Base-by-base conservation (phyloP, 2,113 vertebrate genomes). In the Miniopterus natalensis region DNA sequence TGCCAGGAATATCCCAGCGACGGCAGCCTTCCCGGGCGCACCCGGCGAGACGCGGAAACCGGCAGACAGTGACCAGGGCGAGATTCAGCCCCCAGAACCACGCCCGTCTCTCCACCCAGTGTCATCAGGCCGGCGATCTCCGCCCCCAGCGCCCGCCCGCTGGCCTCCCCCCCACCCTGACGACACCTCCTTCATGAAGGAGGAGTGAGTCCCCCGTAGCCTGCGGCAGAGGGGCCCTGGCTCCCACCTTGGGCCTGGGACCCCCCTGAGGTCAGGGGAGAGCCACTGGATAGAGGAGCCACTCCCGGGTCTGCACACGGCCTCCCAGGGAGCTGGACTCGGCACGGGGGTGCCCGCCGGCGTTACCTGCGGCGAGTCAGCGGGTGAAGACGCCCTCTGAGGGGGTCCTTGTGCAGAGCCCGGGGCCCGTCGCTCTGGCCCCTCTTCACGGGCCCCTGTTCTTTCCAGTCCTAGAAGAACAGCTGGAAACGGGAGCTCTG, bases 81-180 rank as follows among this genome's bases (percentile, higher is more conserved):
- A 8, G 42, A 77, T 40, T n/a, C 20, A 20, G 45, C 68, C 47
- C 45, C 17, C n/a, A 13, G 51, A 65, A 17, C 47, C 36, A 3
- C 0, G 10, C 21, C 1, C 40, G 36, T 29, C 29, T n/a, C 81
- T 83, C 49, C 9, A 3, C 7, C 18, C 29, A 2, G 5, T 27
- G 9, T 18, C 88, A 29, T 45, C 27, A 7, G 2, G 0, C 15
- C 0, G 17, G 4, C 27, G 13, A 9, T 2, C n/a, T 68, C 61
- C 9, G 13, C 31, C 23, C 27, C 0, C 0, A 6, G 68, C 0
- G 0, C 27, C 40, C 68, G 10, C 13, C 0, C 1, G 2, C 74
- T 10, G 42, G 11, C 27, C 25, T 57, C 14, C 49, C 65, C 65
- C 36, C 36, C 36, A 36, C 36, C 71, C 29, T 17, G 5, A 2